Percentiles rank a stretch among this genome's conserved stretches.
Conservation (phyloP, 2,888 invertebrate species). For the Eilema griseolum region DNA sequence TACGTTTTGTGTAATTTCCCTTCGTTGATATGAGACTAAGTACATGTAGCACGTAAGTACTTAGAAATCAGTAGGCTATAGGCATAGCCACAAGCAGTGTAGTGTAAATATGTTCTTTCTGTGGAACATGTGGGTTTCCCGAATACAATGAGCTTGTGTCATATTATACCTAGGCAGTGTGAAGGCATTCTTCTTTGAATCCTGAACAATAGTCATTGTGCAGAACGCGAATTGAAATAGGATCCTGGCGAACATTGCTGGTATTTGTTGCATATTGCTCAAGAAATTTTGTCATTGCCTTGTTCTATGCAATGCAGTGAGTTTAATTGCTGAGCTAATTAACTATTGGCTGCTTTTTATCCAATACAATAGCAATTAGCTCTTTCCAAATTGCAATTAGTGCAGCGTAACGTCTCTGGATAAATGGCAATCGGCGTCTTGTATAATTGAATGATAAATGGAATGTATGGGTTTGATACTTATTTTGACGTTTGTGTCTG, state of each 20-base stretch:
- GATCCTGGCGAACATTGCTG: conserved; percentile 55
- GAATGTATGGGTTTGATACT: too few species aligned
- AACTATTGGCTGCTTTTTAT: not conserved
- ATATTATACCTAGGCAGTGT: conserved; percentile 60
- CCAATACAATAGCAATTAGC: too few species aligned
- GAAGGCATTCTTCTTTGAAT: conserved; percentile 73
- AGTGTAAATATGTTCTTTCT: conserved; percentile 49
- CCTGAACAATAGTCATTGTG: conserved; percentile 81
- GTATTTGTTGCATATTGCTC: not conserved
- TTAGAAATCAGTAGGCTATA: not conserved
- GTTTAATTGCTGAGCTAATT: conserved; percentile 7
- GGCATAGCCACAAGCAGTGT: conserved; percentile 10
- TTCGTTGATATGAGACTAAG: too few species aligned
- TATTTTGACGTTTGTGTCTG: too few species aligned
- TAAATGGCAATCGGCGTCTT: too few species aligned
- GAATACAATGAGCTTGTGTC: conserved; percentile 71
- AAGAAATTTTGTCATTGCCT: not conserved
- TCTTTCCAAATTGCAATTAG: too few species aligned
- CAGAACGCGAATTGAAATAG: conserved; percentile 67
- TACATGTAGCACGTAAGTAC: too few species aligned
- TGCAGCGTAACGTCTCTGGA: too few species aligned
- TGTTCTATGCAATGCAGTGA: conserved; percentile 3
- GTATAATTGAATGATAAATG: too few species aligned
- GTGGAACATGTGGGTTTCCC: conserved; percentile 59
- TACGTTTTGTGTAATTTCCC: too few species aligned